Base-by-base conservation (phyloP, 64 coral and sea anemone species). In the Pocillopora verrucosa region DNA sequence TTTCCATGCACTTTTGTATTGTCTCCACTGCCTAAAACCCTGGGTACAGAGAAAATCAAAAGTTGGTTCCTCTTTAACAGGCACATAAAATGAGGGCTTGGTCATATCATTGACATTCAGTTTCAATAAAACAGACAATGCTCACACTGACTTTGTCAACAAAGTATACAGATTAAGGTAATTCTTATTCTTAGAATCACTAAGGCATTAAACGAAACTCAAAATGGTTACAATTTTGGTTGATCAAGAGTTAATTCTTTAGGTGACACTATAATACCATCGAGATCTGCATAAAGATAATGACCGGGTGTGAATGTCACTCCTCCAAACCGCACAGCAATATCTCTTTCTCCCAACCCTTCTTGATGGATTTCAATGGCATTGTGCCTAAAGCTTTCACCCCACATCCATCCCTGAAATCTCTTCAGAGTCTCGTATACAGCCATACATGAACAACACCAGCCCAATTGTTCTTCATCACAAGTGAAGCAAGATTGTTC, bases 211-310 rank as follows among this genome's bases (percentile, higher is more conserved):
- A 22, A 16, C 4, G 0, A 41, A 16, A 41, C 30, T 77, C 76
- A 41, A 24, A 36, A 36, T 1, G 62, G 10, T 93, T 65, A 96
- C 51, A 93, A 72, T 68, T 93, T 96, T n/a, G 95, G 94, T 41
- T 82, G 77, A 36, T 92, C 89, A 65, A 98, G 76, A 30, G 93
- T 76, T 20, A 99, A 94, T 88, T 99, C 74, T 35, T 86, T 99
- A 3, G 94, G 93, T 41, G 97, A 91, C 1, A 95, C 94, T 82
- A 99, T 80, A 60, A 99, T 93, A 16, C 97, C 97, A 86, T 99
- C 97, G 2, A 88, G n/a, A 95, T 99, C 97, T 13, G 97, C 91
- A 84, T 99, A 99, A 17, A 95, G 83, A 91, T 81, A 99, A 60
- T 95, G 77, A 11, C 94, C 93, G 59, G 97, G 94, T 61, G 35